Evolutionary conservation across 2,797 vertebrate genomes (phyloP), one percentile per base, ranked within the genome.

Genomic region (Sebastolobus alascanus): DNA sequence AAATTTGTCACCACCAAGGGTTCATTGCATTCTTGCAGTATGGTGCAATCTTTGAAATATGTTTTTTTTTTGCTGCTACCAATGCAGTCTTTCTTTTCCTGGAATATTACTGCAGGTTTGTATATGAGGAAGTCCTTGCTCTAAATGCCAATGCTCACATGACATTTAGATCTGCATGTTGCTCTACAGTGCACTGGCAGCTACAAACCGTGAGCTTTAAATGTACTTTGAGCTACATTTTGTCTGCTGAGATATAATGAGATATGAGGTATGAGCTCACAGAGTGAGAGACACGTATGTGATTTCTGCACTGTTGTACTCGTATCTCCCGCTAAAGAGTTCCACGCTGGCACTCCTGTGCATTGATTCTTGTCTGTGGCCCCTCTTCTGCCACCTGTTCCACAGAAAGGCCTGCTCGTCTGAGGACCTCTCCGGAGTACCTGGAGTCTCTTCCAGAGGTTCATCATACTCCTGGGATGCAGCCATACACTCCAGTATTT

Each of bases 251-350:
- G 68, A 81, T 25, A 25, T 25, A 25, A 25, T 25, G 25, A 25
- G 25, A 25, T 25, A 83, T 85, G 88, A 92, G 90, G 91, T 90
- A 90, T 80, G 73, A 83, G 73, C 55, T 95, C 88, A 96, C 84
- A 96, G 90, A 75, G 95, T 96, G 76, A 96, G 93, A 61, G 96
- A 96, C 82, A 96, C 94, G 6, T 96, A 96, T 89, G 95, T 96
- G 87, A 96, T 96, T 94, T 96, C 95, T 80, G 95, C 95, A 88
- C 95, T 96, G 86, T 96, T 96, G 87, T 95, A 96, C 67, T 95
- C 93, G 33, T 96, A 96, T 93, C 94, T 87, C 54, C 95, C 91
- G 61, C 94, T 96, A 94, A 95, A 96, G 22, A 96, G 92, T 91
- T 96, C 96, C 79, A 96, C 94, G 73, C 96, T 96, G 65, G 94